phyloP scores from a whole-genome alignment of 2,113 vertebrate species.

The Psittacara wagleri region DNA sequence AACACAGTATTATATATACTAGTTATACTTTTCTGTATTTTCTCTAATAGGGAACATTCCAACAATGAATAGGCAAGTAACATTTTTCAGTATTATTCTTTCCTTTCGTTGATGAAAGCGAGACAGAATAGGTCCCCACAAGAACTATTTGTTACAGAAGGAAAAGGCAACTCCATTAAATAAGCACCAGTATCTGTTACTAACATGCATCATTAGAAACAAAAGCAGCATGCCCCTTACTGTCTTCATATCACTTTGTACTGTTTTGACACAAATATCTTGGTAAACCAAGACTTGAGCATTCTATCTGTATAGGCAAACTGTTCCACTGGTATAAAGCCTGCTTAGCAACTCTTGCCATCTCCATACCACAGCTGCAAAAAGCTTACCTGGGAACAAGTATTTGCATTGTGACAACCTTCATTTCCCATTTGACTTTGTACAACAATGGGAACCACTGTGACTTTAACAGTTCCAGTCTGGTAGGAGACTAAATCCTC shows the following conservation, averaged over 20 bases:
- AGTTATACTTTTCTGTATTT: neutral
- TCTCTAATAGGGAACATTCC: neutral
- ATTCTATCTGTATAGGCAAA: neutral
- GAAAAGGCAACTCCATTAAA: neutral
- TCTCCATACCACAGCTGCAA: neutral
- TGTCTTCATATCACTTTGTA: neutral
- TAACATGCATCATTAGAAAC: neutral
- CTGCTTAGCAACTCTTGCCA: neutral
- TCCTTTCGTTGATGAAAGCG: neutral
- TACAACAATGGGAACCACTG: neutral
- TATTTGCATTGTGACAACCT: neutral
- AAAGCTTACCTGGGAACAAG: neutral
- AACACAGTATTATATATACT: neutral
- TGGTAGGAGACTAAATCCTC: neutral
- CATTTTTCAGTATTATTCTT: neutral
- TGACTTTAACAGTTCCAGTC: neutral
- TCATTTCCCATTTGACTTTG: neutral
- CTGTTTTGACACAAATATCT: neutral
- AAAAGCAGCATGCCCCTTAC: neutral
- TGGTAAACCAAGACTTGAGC: neutral
- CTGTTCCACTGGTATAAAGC: neutral
- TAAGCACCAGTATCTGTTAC: neutral
- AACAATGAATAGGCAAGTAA: neutral
- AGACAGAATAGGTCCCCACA: neutral
- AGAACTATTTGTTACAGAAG: neutral